Percentiles rank a stretch among this genome's conserved stretches.
Evolutionary conservation across 2,113 vertebrate genomes (phyloP).

Genomic region (Callipepla californica): DNA sequence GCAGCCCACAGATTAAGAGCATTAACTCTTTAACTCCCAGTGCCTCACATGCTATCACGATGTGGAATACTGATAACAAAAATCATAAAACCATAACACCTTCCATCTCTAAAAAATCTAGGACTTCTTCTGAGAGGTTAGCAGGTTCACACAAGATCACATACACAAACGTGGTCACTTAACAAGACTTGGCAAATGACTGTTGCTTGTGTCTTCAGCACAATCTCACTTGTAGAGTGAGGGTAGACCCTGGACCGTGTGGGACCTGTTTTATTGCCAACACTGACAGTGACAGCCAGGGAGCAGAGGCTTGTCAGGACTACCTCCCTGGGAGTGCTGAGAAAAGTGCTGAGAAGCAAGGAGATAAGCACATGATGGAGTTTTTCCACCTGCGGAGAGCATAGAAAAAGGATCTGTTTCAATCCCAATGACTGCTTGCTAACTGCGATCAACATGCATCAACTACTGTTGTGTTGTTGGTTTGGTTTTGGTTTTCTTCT

Average conservation of each 20-base stretch:
- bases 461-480: neutral
- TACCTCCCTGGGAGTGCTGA: neutral
- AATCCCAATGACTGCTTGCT: rapidly evolving
- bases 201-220: neutral
- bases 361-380: neutral
- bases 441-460: neutral
- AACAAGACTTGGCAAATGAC: neutral
- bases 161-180: rapidly evolving
- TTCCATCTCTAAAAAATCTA: neutral
- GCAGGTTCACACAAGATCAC: neutral
- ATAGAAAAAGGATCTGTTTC: neutral
- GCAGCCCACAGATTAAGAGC: too few species aligned
- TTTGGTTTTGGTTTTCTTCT: neutral
- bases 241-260: neutral
- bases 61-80: too few species aligned
- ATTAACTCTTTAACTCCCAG: too few species aligned
- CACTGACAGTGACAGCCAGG: neutral
- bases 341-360: neutral
- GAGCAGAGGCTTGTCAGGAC: neutral
- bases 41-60: too few species aligned
- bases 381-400: neutral
- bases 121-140: neutral
- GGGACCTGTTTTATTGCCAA: neutral
- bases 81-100: neutral
- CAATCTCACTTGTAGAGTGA: neutral